Evolutionary conservation across 2,113 vertebrate genomes (phyloP), one percentile per base, ranked within the genome.

Genomic region (Fulica atra): DNA sequence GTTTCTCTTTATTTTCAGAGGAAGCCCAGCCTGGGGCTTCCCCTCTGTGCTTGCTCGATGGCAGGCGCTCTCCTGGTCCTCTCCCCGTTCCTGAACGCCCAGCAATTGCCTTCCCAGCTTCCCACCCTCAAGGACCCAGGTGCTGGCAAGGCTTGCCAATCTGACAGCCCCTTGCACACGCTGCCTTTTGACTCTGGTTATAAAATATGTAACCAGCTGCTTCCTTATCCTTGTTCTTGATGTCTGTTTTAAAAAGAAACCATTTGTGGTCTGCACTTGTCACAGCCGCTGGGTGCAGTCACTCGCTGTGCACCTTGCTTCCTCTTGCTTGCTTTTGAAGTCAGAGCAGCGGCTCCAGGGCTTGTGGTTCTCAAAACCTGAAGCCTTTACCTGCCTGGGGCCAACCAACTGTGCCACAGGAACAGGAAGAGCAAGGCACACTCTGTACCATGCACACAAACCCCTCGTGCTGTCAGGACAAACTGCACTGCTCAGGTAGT

Each of bases 121-220:
- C 77, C 54, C 11, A 26, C 33, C 61, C 63, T 42, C 13, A 7
- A 36, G 48, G 40, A 68, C 25, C 66, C 4, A 0, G 7, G 38
- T 77, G 16, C 54, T 29, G 61, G n/a, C 29, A 20, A 26, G 51
- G 38, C 24, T 44, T 25, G 53, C 29, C 6, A 20, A 10, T 63
- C 56, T 3, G 0, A 5, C 4, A 7, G 13, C 28, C 6, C 25
- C 64, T 38, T 2, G 0, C 44, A 9, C 26, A 9, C 13, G 2
- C 82, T 7, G 71, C 3, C 16, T 69, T 50, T 54, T 35, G 28
- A 17, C 48, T 81, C 35, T 48, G n/a, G 12, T 36, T 76, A 31
- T 50, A 36, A 70, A 50, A 51, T 17, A 42, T 36, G 10, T 16
- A 19, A 28, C 63, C 33, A 21, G 42, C 36, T 64, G 56, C 69